phyloP scores from a whole-genome alignment of 2,888 invertebrate species.

The Pristionchus fissidentatus region DNA sequence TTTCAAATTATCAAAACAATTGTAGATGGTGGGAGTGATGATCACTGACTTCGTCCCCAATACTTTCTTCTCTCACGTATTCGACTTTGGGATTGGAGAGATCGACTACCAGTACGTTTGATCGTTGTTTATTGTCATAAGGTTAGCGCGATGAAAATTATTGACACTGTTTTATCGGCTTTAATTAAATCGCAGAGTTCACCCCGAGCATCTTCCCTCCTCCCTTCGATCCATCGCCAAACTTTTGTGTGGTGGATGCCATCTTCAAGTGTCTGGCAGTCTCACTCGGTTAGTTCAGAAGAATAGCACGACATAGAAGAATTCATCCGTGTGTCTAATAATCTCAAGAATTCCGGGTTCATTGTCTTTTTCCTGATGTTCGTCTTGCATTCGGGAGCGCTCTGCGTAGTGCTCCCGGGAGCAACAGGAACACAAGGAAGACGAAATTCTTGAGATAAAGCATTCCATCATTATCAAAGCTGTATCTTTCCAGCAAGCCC shows the following conservation, averaged over 20 bases:
- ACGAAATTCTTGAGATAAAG: background rate
- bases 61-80: constrained; percentile 71
- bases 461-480: background rate
- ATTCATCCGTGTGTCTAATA: too few relatives aligned
- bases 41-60: constrained; percentile 73
- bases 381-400: too few relatives aligned
- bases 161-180: background rate
- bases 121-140: constrained; percentile 33
- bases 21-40: constrained; percentile 72
- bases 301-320: too few relatives aligned
- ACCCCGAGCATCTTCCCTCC: constrained; percentile 61
- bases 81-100: constrained; percentile 65
- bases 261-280: constrained; percentile 66
- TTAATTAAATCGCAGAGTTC: constrained; percentile 53
- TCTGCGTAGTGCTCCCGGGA: too few relatives aligned
- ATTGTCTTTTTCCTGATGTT: too few relatives aligned
- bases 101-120: constrained; percentile 54
- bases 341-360: too few relatives aligned
- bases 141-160: background rate
- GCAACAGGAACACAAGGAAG: background rate
- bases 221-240: constrained; percentile 66
- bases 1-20: too few relatives aligned
- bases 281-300: constrained; percentile 71
- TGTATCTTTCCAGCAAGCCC: constrained; percentile 63
- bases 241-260: constrained; percentile 71